Conservation (phyloP, 2,888 invertebrate species). For the Pyrocoelia pectoralis region DNA sequence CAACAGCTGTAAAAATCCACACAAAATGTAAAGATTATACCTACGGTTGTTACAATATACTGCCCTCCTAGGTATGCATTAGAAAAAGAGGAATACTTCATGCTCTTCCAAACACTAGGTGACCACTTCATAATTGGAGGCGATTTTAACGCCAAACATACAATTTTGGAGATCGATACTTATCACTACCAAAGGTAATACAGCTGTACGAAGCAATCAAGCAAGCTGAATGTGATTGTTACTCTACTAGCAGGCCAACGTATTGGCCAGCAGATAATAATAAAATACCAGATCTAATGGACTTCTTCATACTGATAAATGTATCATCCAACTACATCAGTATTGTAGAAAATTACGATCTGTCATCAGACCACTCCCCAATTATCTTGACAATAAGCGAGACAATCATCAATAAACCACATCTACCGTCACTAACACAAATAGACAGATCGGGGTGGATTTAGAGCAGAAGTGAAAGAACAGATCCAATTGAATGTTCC, state of each 20-base stretch:
- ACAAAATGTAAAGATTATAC: conserved; percentile 16
- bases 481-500: conserved; percentile 13
- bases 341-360: conserved; percentile 19
- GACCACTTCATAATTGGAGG: too few relatives aligned
- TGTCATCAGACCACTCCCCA: conserved; percentile 20
- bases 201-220: too few relatives aligned
- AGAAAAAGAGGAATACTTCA: conserved; percentile 14
- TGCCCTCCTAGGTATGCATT: conserved; percentile 20
- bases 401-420: conserved; percentile 17
- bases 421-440: conserved; percentile 14
- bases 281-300: conserved; percentile 18
- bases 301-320: conserved; percentile 15
- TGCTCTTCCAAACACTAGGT: conserved; percentile 32
- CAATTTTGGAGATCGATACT: conserved; percentile 24
- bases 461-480: conserved; percentile 17
- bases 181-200: conserved; percentile 19
- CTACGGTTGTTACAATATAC: conserved; percentile 31
- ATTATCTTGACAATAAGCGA: conserved; percentile 21
- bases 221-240: too few relatives aligned
- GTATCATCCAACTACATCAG: conserved; percentile 18
- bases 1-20: conserved; percentile 13
- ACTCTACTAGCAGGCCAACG: too few relatives aligned
- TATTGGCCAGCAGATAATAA: too few relatives aligned
- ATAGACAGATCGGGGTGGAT: conserved; percentile 14
- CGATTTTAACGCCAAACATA: too few relatives aligned